A percentile compares a stretch with the other conserved stretches of the same genome.
phyloP scores from a whole-genome alignment of 2,888 invertebrate species.

The Chironomus riparius region DNA sequence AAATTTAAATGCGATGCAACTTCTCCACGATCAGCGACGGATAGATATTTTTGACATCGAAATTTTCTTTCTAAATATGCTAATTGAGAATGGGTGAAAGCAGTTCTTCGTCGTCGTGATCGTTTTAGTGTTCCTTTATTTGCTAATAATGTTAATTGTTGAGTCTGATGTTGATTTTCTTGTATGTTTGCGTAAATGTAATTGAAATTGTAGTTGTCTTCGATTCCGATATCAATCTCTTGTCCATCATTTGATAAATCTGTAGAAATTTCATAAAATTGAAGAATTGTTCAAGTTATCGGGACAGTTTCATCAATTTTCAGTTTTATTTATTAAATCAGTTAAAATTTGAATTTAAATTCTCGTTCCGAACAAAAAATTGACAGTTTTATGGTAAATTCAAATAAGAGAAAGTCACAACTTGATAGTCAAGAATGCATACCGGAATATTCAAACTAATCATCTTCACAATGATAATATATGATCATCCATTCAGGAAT shows the following conservation, averaged over 20 bases:
- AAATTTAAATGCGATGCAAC: slow-evolving; percentile 83
- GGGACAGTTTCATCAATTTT: no score
- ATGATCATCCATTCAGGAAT: background rate
- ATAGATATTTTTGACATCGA: slow-evolving; percentile 85
- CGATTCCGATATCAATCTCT: slow-evolving; percentile 24
- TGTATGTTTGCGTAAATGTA: slow-evolving; percentile 17
- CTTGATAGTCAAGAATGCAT: no score
- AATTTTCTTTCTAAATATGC: slow-evolving; percentile 88
- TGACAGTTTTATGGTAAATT: no score
- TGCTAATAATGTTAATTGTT: background rate
- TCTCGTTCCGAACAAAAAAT: no score
- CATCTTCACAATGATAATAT: no score
- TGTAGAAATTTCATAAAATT: background rate
- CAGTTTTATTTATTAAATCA: background rate
- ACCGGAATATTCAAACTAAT: no score
- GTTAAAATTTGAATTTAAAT: background rate
- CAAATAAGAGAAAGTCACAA: no score
- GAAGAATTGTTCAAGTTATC: no score
- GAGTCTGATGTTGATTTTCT: background rate
- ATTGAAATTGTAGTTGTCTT: slow-evolving; percentile 6
- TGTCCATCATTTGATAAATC: slow-evolving; percentile 9
- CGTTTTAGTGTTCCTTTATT: slow-evolving; percentile 10
- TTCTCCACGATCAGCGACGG: slow-evolving; percentile 86
- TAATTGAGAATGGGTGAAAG: slow-evolving; percentile 89
- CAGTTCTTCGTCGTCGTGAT: slow-evolving; percentile 65